phyloP scores from a whole-genome alignment of 2,113 vertebrate genomes.

The Puma concolor region DNA sequence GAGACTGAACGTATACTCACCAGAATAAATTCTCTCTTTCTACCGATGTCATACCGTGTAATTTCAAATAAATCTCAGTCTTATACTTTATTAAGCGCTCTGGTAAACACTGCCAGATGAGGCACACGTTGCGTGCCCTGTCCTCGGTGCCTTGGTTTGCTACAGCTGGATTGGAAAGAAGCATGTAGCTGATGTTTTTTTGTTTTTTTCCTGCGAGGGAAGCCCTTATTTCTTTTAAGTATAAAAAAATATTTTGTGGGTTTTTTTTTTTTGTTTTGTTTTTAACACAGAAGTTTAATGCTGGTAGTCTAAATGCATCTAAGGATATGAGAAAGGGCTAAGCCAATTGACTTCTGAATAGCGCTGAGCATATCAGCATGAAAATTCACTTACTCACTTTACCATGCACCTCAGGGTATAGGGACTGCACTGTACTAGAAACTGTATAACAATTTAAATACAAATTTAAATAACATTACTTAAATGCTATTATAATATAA shows the following conservation, averaged over 20 bases:
- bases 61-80: slow-evolving; percentile 96
- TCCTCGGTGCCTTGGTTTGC: slow-evolving; percentile 85
- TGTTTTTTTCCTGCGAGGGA: slow-evolving; percentile 65
- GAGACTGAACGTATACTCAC: slow-evolving; percentile 63
- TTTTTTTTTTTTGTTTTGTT: neutral
- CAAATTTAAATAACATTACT: neutral
- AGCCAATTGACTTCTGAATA: neutral
- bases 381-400: slow-evolving; percentile 90
- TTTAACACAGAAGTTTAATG: slow-evolving; percentile 81
- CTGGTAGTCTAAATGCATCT: neutral
- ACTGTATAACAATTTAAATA: slow-evolving; percentile 72
- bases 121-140: slow-evolving; percentile 89
- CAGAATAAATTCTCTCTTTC: slow-evolving; percentile 82
- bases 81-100: slow-evolving; percentile 93
- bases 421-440: slow-evolving; percentile 92
- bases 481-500: neutral
- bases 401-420: slow-evolving; percentile 92
- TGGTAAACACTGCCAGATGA: slow-evolving; percentile 90
- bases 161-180: slow-evolving; percentile 85
- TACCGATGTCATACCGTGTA: slow-evolving; percentile 96
- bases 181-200: slow-evolving; percentile 82
- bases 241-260: slow-evolving; percentile 77
- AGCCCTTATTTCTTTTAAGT: slow-evolving; percentile 65
- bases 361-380: slow-evolving; percentile 60
- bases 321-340: neutral